Evolutionary conservation across 2,888 invertebrate genomes (phyloP), one percentile per base, ranked within the genome.

Genomic region (Scelioninae gen. 1): DNA sequence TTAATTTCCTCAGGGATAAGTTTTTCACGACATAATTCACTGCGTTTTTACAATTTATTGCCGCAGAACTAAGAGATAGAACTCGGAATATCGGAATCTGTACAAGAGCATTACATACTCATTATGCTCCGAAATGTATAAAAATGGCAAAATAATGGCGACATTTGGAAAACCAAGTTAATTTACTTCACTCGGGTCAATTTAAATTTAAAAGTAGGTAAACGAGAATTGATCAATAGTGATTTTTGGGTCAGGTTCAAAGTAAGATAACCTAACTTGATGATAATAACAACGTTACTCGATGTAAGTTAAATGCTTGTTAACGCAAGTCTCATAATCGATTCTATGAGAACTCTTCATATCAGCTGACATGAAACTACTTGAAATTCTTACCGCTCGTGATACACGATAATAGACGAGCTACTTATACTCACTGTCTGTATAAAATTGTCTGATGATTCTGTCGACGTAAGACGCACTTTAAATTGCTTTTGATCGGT

Each of bases 1-100:
- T 66, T 82, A 76, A 82, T 78, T 82, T 78, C 82, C 77, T 78
- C 74, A 29, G 77, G 77, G 77, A 82, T 74, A 72, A 63, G 82
- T 78, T 74, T 82, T 78, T 34, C 68, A 55, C 32, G 29, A 43
- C 62, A 74, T 78, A 82, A 82, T 74, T 77, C 47, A 74, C 72
- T 15, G 62, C 53, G 63, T 60, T 82, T 82, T 68, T 60, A 51
- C 68, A 55, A 74, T 82, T 82, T 82, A 82, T 69, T 56, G 55
- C 68, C 34, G 47, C 23, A 38, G 11, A 68, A 78, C 49, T 34
- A 29, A 5, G 60, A 63, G 63, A 62, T 53, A 56, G 45, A 76
- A 60, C 60, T 34, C 13, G 72, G 43, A 53, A 81, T 71, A 76
- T 72, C 68, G 49, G 69, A 55, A 29, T 38, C 34, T 10, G 11